Base-by-base conservation (phyloP, 2,888 invertebrate species). In the Dicranocentrus wangi region DNA sequence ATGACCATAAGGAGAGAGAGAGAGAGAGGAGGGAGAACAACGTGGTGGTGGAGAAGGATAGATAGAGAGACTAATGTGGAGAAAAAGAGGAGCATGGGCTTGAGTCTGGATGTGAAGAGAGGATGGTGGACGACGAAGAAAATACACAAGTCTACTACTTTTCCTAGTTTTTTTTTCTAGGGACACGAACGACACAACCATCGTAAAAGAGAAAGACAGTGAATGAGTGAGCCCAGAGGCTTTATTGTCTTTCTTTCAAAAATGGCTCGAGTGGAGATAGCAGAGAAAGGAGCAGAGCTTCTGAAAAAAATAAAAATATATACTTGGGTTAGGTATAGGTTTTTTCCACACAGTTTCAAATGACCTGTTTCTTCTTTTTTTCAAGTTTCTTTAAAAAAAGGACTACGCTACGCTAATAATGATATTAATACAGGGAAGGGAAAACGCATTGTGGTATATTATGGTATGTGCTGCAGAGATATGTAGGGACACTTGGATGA, bases 1-100 rank as follows among this genome's bases (percentile, higher is more conserved):
- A 81, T 81, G 81, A 81, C 81, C 75, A 81, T 68, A 81, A 75
- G 73, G 73, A 79, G 73, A n/a, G n/a, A n/a, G 68, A 81, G 80
- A 73, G 47, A 72, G n/a, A 17, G 60, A 60, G 60, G n/a, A 60
- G 28, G 7, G 47, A 47, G 47, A 15, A n/a, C 10, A 32, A 10
- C 32, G 32, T n/a, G n/a, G n/a, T n/a, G n/a, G n/a, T n/a, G n/a
- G n/a, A n/a, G 10, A 32, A 32, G 5, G 32, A 32, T 32, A 32
- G 32, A 47, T 10, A 47, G 47, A 39, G 39, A 39, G 39, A 39
- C 39, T 39, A 39, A 39, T 13, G 39, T 39, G n/a, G n/a, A n/a
- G n/a, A n/a, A n/a, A n/a, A n/a, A n/a, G n/a, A n/a, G n/a, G n/a
- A n/a, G n/a, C n/a, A n/a, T n/a, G n/a, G n/a, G n/a, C n/a, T n/a